Conservation (phyloP, 2,888 invertebrate species). For the Rhynchonema sp. region DNA sequence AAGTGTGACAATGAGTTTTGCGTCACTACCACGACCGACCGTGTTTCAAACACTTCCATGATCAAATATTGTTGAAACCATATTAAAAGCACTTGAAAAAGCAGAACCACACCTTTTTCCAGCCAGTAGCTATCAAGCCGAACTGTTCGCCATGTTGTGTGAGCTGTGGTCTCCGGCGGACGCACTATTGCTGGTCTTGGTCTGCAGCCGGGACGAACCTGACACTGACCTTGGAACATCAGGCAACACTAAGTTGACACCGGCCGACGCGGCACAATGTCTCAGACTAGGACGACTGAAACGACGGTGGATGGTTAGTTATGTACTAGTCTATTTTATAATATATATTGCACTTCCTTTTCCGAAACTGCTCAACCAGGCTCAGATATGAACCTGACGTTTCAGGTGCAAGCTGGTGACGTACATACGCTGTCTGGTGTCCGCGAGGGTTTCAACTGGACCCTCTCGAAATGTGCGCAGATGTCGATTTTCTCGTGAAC, state of each 20-base stretch:
- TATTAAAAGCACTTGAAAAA: too few species aligned
- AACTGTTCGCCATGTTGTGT: slow-evolving; percentile 6
- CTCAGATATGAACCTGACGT: too few species aligned
- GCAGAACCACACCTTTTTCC: too few species aligned
- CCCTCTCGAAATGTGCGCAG: neutral
- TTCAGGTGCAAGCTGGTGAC: slow-evolving; percentile 3
- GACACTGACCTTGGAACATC: neutral
- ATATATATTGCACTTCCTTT: neutral
- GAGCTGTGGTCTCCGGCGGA: slow-evolving; percentile 5
- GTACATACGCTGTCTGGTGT: slow-evolving; percentile 1
- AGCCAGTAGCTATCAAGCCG: slow-evolving; percentile 2
- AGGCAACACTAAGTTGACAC: neutral
- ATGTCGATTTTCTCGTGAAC: neutral
- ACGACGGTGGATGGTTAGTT: slow-evolving; percentile 4
- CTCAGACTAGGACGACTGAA: slow-evolving; percentile 4
- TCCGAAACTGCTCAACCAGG: too few species aligned
- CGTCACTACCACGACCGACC: too few species aligned
- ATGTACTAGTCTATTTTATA: neutral
- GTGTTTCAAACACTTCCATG: too few species aligned
- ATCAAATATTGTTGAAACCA: too few species aligned
- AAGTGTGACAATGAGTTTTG: too few species aligned
- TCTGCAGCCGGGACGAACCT: neutral
- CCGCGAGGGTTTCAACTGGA: slow-evolving; percentile 4
- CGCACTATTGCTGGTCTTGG: slow-evolving; percentile 5
- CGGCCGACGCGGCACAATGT: slow-evolving; percentile 1